Evolutionary conservation across 2,888 invertebrate genomes (phyloP).

Genomic region (Pollenia amentaria): DNA sequence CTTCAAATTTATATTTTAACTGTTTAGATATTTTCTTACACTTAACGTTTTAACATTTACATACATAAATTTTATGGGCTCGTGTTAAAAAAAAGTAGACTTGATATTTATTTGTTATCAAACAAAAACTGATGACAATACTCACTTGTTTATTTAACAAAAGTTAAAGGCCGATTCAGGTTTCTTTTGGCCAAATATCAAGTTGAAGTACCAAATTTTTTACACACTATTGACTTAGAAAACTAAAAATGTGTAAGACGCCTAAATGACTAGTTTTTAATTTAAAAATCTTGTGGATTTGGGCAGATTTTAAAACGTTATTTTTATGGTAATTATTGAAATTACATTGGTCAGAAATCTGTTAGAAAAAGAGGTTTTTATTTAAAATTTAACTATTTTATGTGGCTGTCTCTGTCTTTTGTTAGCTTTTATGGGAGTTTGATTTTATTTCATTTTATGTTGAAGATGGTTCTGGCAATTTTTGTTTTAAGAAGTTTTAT

Average conservation of each 20-base stretch:
- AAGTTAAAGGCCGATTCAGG: slow-evolving; percentile 20
- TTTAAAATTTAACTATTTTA: background rate
- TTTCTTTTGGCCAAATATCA: slow-evolving; percentile 7
- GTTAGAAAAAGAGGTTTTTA: background rate
- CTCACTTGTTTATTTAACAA: slow-evolving; percentile 3
- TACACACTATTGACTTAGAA: background rate
- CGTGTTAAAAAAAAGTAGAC: background rate
- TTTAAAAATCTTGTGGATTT: slow-evolving; percentile 6
- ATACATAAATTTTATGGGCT: background rate
- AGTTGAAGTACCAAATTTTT: background rate
- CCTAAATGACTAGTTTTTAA: slow-evolving; percentile 44
- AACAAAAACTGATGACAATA: slow-evolving; percentile 1
- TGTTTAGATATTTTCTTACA: background rate
- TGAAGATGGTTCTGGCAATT: slow-evolving; percentile 16
- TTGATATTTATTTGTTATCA: slow-evolving; percentile 8
- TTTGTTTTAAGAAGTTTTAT: slow-evolving; percentile 12
- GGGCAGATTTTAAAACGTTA: background rate
- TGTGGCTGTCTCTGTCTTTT: slow-evolving; percentile 38
- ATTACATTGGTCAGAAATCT: background rate
- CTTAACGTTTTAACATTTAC: too few species aligned
- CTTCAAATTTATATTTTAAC: background rate
- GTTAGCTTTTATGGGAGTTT: background rate
- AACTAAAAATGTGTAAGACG: slow-evolving; percentile 1
- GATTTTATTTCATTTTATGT: background rate
- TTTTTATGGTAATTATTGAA: slow-evolving; percentile 59